These are phyloP conservation scores for Leucozona laternaria DNA, from an alignment of 2,888 invertebrate genomes.

Conservation along the genomic window DNA sequence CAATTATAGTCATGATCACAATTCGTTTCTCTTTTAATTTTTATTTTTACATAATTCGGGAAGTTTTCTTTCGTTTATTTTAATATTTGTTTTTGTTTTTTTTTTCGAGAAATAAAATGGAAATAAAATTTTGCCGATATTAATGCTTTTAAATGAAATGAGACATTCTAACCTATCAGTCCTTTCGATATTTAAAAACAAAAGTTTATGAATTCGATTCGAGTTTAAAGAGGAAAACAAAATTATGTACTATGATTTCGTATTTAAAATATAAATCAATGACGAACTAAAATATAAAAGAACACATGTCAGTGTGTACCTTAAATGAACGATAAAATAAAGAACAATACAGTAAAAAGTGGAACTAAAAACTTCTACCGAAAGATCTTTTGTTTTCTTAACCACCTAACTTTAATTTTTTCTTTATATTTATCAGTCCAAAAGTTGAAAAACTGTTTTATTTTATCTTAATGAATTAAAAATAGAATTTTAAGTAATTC, in stretches of 20 bases:
- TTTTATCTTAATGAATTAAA: constrained; percentile 22
- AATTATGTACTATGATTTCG: not conserved
- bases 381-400: constrained; percentile 65
- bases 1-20: constrained; percentile 76
- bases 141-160: constrained; percentile 56
- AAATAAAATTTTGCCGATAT: constrained; percentile 67
- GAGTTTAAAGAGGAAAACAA: constrained; percentile 34
- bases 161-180: constrained; percentile 79
- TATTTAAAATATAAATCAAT: constrained; percentile 25
- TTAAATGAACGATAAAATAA: constrained; percentile 44
- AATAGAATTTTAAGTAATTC: constrained; percentile 59
- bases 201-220: constrained; percentile 53
- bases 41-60: constrained; percentile 66
- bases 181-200: constrained; percentile 77
- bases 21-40: constrained; percentile 68
- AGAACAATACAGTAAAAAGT: constrained; percentile 41
- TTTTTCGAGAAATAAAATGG: constrained; percentile 46
- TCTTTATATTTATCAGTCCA: constrained; percentile 71
- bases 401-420: constrained; percentile 58
- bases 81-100: constrained; percentile 23
- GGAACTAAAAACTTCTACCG: constrained; percentile 50
- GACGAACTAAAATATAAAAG: constrained; percentile 51
- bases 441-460: constrained; percentile 61
- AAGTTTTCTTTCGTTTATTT: constrained; percentile 55
- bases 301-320: constrained; percentile 68